These are phyloP conservation scores for Mionectes olivaceus DNA, from an alignment of 2,797 vertebrate species.

Conservation along the genomic window DNA sequence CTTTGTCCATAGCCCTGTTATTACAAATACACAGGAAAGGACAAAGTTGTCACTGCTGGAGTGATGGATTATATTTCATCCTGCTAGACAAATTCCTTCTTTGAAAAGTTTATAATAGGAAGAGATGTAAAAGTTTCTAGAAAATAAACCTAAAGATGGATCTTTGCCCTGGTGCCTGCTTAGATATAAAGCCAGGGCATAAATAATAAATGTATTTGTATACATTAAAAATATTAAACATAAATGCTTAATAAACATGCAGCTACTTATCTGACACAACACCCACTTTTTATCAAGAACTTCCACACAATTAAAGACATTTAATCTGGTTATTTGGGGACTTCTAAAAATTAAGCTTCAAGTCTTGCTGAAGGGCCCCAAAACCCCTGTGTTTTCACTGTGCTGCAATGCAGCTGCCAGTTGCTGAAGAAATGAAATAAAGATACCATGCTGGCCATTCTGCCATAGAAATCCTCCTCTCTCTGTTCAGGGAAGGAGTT, in stretches of 20 bases:
- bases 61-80: background rate
- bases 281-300: background rate
- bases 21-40: background rate
- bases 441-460: conserved; percentile 80
- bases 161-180: conserved; percentile 80
- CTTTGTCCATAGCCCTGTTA: conserved; percentile 79
- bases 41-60: background rate
- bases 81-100: background rate
- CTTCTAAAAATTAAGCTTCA: background rate
- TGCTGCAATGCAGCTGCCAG: background rate
- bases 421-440: background rate
- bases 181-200: conserved; percentile 20
- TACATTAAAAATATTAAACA: background rate
- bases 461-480: conserved; percentile 88
- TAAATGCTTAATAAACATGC: background rate
- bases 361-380: background rate
- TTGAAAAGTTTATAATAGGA: background rate
- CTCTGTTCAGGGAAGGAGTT: conserved; percentile 70
- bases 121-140: background rate
- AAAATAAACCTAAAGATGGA: background rate
- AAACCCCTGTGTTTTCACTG: background rate
- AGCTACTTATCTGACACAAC: background rate
- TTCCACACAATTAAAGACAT: background rate
- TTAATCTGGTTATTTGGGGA: background rate
- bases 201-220: background rate